phyloP scores from a whole-genome alignment of 2,797 vertebrate genomes.

The Microctenopoma steveboyesi region DNA sequence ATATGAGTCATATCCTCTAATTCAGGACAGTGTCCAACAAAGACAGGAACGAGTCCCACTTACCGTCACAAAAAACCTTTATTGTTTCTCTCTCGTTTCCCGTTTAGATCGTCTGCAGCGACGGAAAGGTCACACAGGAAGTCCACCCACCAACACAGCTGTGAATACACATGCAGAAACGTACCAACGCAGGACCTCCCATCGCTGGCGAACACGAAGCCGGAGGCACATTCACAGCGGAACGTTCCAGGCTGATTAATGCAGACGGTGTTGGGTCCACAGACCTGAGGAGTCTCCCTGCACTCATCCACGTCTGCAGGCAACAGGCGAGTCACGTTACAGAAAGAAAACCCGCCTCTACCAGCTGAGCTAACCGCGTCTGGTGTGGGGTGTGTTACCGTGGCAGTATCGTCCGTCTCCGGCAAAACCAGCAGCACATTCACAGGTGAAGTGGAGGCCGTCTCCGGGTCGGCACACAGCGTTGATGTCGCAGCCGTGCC shows the following conservation, averaged over 20 bases:
- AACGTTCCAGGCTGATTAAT: constrained; percentile 91
- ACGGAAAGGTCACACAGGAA: constrained; percentile 7
- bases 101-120: constrained; percentile 32
- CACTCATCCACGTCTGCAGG: constrained; percentile 85
- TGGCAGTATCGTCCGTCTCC: constrained; percentile 89
- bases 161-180: constrained; percentile 12
- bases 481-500: constrained; percentile 90
- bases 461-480: constrained; percentile 84
- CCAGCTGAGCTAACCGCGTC: too few relatives aligned
- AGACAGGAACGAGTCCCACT: background rate
- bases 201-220: constrained; percentile 84
- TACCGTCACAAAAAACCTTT: background rate
- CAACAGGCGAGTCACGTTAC: background rate
- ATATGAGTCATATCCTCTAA: background rate
- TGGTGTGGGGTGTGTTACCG: constrained; percentile 72
- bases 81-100: constrained; percentile 21
- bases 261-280: constrained; percentile 84
- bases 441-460: constrained; percentile 86
- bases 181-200: constrained; percentile 74
- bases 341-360: background rate
- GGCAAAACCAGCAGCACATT: constrained; percentile 87
- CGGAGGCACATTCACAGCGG: constrained; percentile 87
- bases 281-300: constrained; percentile 78
- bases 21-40: too few relatives aligned
- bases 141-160: constrained; percentile 25